These are phyloP conservation scores for Propithecus perrieri DNA, from an alignment of 2,797 vertebrate species.

Conservation along the genomic window DNA sequence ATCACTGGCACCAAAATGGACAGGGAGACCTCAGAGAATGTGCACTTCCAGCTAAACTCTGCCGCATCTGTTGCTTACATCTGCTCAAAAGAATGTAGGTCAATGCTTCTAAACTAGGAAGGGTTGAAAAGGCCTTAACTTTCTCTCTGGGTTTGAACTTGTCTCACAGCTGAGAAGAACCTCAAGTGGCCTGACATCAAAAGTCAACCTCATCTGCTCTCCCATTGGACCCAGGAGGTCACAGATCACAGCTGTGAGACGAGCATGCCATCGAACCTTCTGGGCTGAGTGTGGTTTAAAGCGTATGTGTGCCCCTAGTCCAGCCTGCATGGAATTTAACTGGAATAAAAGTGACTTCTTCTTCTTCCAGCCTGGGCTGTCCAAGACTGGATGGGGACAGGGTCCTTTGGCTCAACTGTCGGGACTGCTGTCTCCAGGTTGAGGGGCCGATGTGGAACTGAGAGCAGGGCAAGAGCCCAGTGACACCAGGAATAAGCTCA, in stretches of 20 bases:
- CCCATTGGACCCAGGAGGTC: not conserved
- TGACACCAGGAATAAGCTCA: not conserved
- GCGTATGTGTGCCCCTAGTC: not conserved
- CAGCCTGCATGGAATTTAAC: not conserved
- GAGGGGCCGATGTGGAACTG: rapidly evolving
- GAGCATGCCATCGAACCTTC: not conserved
- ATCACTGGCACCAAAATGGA: not conserved
- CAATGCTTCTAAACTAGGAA: not conserved
- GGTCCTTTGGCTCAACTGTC: not conserved
- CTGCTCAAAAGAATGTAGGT: not conserved
- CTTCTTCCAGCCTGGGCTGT: not conserved
- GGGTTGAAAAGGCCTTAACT: not conserved
- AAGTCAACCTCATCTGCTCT: conserved; percentile 30
- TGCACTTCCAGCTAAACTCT: not conserved
- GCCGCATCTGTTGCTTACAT: not conserved
- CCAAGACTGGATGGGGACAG: not conserved
- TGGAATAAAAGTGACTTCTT: not conserved
- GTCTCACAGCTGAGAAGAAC: not conserved
- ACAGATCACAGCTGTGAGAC: not conserved
- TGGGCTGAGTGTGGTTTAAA: not conserved
- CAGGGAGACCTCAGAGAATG: not conserved
- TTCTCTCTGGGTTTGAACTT: not conserved
- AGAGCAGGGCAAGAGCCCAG: not conserved
- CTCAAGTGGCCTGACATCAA: not conserved
- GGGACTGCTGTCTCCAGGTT: too few relatives aligned